These are phyloP conservation scores for Noctua fimbriata DNA, from an alignment of 2,888 invertebrate species.

Conservation along the genomic window DNA sequence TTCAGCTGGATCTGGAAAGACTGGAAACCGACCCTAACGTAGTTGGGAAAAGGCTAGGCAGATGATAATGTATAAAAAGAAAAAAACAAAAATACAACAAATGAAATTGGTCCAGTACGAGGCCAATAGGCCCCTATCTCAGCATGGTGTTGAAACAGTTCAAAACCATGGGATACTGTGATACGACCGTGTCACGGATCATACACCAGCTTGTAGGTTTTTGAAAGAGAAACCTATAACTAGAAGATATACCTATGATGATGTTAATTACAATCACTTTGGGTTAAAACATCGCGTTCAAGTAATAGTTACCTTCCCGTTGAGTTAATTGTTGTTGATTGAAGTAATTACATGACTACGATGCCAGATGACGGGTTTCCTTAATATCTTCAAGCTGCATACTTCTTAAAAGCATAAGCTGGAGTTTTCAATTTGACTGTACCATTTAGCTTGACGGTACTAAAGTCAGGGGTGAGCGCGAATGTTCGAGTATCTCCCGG, in stretches of 20 bases:
- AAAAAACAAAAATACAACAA: no score
- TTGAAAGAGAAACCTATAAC: background rate
- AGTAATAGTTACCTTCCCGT: constrained; percentile 34
- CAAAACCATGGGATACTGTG: background rate
- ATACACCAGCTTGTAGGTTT: background rate
- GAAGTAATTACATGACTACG: constrained; percentile 21
- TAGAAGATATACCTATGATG: background rate
- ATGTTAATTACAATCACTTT: background rate
- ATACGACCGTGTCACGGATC: background rate
- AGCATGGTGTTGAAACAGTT: no score
- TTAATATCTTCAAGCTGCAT: constrained; percentile 1
- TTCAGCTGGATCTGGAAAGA: no score
- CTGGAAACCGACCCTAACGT: no score
- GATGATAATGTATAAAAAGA: no score
- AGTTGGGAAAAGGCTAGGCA: no score
- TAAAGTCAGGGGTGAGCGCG: background rate
- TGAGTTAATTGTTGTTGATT: constrained; percentile 26
- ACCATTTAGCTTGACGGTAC: background rate
- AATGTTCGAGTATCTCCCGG: background rate
- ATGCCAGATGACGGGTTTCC: constrained; percentile 13
- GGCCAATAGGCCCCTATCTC: no score
- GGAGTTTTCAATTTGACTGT: background rate
- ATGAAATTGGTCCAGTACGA: no score
- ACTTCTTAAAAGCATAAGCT: background rate
- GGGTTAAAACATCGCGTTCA: constrained; percentile 24